Evolutionary conservation across 2,797 vertebrate genomes (phyloP), one percentile per base, ranked within the genome.

Genomic region (Cyclura pinguis): DNA sequence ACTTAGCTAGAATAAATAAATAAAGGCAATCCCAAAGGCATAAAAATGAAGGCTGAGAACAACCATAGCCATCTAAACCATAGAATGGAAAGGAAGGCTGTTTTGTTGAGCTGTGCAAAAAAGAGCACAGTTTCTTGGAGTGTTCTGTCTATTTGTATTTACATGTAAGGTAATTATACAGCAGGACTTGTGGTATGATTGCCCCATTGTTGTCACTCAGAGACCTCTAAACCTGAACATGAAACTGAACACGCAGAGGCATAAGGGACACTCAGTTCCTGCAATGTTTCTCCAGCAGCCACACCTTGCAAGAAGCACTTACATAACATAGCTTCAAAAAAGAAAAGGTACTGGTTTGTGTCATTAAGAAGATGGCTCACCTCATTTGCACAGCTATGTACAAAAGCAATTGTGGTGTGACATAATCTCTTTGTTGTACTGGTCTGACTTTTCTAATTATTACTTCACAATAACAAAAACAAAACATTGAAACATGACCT

Each of bases 361-460:
- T 27, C 81, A 94, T 81, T 4, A 14, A 93, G 29, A 69, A 69
- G 90, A 12, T 96, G 95, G 96, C 64, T 97, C 89, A 96, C 92
- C 88, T 92, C 81, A 84, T 93, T 91, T 93, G 35, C 72, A 95
- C 82, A 93, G 47, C 76, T 93, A 87, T 1, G 1, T 89, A 86
- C 52, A 89, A 93, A 93, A 91, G 24, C 38, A 91, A 87, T 62
- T 92, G 42, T 93, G 10, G 90, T 88, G 88, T 93, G 92, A 94
- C 81, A 88, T 90, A 92, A 88, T 93, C 94, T 92, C 80, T 89
- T 84, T 77, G 0, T 86, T 85, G 84, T 81, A 93, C 80, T 80
- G 82, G 47, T 89, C 91, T 96, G 94, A 93, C 81, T 38, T 20
- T 47, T 22, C 42, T 42, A 42, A 77, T 47, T 78, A 47, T 50